Percentiles rank a stretch among this genome's conserved stretches.
Evolutionary conservation across 2,888 invertebrate species (phyloP).

Genomic region (Spilosoma lubricipeda): DNA sequence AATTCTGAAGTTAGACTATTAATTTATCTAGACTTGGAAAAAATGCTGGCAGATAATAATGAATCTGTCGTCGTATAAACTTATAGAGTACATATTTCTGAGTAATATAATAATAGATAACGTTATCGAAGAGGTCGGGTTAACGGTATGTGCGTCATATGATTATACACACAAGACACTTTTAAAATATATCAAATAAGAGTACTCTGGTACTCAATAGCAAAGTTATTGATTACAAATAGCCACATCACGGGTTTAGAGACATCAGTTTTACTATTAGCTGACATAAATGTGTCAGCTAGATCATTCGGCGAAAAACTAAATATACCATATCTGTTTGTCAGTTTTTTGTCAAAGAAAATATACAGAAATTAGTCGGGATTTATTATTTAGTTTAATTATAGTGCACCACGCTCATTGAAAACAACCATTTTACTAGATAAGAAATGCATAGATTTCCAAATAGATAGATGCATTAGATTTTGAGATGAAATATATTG

Average conservation of each 20-base stretch:
- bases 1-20: background rate
- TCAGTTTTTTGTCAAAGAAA: background rate
- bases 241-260: background rate
- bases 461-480: no score
- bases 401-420: background rate
- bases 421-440: background rate
- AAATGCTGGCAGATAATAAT: background rate
- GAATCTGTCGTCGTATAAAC: background rate
- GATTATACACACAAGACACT: constrained; percentile 4
- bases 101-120: constrained; percentile 62
- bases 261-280: background rate
- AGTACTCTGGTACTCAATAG: background rate
- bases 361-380: no score
- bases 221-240: background rate
- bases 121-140: constrained; percentile 57
- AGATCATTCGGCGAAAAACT: background rate
- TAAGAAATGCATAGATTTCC: background rate
- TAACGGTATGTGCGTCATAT: constrained; percentile 43
- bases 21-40: background rate
- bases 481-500: no score
- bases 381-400: no score
- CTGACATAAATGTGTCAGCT: background rate
- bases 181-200: background rate
- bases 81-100: constrained; percentile 39
- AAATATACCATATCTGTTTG: no score